These are phyloP conservation scores for Piaya cayana DNA, from an alignment of 2,113 vertebrate species.

Conservation along the genomic window DNA sequence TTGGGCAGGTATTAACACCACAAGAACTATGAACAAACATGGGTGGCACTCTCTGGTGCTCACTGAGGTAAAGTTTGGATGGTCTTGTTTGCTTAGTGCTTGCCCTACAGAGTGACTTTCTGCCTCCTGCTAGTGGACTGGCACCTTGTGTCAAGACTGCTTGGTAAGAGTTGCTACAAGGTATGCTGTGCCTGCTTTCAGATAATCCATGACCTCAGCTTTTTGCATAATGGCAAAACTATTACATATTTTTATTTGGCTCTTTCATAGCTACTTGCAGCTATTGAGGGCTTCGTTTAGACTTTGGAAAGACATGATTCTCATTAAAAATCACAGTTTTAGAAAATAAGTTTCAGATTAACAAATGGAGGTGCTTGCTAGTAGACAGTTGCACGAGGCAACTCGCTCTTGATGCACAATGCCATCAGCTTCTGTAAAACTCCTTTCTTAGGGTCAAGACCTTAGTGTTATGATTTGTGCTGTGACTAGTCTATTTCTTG, in stretches of 20 bases:
- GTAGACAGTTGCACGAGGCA: not conserved
- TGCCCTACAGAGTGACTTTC: not conserved
- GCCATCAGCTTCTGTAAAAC: accelerated
- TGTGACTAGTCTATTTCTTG: not conserved
- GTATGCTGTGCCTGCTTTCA: not conserved
- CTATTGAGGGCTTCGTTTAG: not conserved
- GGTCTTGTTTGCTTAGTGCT: not conserved
- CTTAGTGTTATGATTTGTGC: not conserved
- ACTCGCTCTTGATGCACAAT: not conserved
- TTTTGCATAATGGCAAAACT: not conserved
- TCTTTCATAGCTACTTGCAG: not conserved
- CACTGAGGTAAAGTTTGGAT: not conserved
- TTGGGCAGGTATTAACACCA: not conserved
- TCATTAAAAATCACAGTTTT: not conserved
- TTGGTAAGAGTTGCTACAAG: not conserved
- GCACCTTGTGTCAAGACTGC: not conserved
- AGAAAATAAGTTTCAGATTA: not conserved
- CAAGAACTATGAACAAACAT: not conserved
- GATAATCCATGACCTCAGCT: not conserved
- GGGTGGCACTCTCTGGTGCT: not conserved
- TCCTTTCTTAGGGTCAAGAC: not conserved
- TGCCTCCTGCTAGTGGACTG: not conserved
- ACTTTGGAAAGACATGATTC: not conserved
- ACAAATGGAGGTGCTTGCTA: not conserved
- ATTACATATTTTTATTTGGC: not conserved